Conservation (phyloP, 2,113 vertebrate species). For the Catharus bicknelli region DNA sequence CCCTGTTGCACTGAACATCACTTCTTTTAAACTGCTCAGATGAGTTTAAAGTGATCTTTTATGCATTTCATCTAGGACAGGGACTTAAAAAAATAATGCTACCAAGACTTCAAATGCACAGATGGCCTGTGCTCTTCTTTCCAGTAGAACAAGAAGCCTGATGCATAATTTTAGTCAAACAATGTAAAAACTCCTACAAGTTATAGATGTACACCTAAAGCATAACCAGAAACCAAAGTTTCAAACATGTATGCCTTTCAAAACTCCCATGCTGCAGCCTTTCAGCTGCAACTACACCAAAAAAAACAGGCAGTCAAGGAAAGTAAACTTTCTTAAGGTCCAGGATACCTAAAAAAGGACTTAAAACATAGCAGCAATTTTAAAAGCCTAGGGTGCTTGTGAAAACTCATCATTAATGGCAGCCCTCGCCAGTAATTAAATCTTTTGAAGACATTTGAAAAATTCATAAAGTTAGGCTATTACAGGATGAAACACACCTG, state of each 20-base stretch:
- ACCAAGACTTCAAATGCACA: neutral
- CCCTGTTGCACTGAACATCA: neutral
- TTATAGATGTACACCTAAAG: neutral
- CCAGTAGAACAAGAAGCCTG: neutral
- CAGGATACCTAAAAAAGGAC: neutral
- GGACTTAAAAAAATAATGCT: neutral
- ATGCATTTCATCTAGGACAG: neutral
- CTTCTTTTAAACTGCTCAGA: neutral
- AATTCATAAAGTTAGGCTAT: neutral
- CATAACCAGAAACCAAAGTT: neutral
- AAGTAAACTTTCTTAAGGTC: neutral
- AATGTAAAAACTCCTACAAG: neutral
- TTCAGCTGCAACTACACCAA: neutral
- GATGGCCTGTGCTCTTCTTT: neutral
- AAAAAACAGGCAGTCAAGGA: neutral
- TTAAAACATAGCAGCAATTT: neutral
- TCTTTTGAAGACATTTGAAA: neutral
- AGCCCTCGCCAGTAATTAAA: neutral
- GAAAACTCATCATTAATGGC: neutral
- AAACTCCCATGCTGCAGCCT: neutral
- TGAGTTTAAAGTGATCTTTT: neutral
- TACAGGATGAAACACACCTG: constrained; percentile 43
- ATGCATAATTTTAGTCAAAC: neutral
- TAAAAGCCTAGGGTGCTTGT: neutral
- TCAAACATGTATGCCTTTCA: neutral